These are phyloP conservation scores for Hyperoplus immaculatus DNA, from an alignment of 2,797 vertebrate genomes.

Conservation along the genomic window DNA sequence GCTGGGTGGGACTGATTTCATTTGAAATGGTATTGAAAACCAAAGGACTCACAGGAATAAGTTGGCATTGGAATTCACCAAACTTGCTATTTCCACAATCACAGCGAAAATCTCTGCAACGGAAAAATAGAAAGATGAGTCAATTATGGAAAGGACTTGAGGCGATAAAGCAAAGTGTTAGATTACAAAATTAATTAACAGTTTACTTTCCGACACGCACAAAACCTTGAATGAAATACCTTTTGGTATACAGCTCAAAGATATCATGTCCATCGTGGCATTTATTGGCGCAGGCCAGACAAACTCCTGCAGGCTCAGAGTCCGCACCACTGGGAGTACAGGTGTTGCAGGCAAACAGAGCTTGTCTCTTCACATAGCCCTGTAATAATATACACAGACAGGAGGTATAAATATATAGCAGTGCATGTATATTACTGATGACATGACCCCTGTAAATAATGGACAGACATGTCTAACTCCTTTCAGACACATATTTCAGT, in stretches of 20 bases:
- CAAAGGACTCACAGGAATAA: constrained; percentile 88
- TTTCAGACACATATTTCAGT: too few species aligned
- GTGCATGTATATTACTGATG: background rate
- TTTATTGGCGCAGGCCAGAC: constrained; percentile 93
- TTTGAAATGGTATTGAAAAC: background rate
- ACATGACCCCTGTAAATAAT: background rate
- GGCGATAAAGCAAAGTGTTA: background rate
- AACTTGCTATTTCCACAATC: constrained; percentile 97
- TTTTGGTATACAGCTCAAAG: constrained; percentile 96
- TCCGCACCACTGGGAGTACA: constrained; percentile 89
- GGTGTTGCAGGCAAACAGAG: constrained; percentile 93
- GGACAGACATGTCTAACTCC: too few species aligned
- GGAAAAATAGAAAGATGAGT: constrained; percentile 20
- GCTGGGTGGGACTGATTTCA: background rate
- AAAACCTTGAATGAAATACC: constrained; percentile 74
- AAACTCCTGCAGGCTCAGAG: constrained; percentile 92
- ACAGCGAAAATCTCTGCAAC: constrained; percentile 83
- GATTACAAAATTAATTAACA: background rate
- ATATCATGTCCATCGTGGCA: constrained; percentile 95
- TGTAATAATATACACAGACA: constrained; percentile 61
- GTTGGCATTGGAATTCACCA: constrained; percentile 90
- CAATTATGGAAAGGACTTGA: background rate
- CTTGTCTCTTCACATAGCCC: constrained; percentile 95
- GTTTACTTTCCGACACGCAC: background rate
- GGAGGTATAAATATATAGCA: background rate